Conservation (phyloP, 2,888 invertebrate species). For the Mythimna impura region DNA sequence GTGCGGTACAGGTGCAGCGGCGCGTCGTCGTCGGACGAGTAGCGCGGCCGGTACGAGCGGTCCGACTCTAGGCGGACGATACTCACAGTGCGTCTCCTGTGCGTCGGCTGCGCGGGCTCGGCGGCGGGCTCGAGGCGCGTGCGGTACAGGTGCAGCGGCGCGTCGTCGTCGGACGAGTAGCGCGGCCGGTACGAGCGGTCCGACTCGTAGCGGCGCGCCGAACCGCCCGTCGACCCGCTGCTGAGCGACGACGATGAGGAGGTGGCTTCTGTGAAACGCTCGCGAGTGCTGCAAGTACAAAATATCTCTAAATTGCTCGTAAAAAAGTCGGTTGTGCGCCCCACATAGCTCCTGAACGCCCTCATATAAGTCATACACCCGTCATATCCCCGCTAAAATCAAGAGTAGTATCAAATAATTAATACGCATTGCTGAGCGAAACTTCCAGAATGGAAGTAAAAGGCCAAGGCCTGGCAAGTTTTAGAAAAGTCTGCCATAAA, state of each 20-base stretch:
- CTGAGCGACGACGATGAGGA: constrained; percentile 62
- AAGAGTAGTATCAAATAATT: too few species aligned
- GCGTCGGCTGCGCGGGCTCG: neutral
- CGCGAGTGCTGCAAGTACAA: constrained; percentile 69
- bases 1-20: constrained; percentile 80
- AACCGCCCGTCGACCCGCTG: constrained; percentile 63
- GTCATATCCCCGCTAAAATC: too few species aligned
- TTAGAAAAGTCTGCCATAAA: too few species aligned
- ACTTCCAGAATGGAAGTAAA: too few species aligned
- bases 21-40: constrained; percentile 83
- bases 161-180: constrained; percentile 83
- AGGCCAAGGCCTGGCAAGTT: too few species aligned
- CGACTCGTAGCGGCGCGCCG: constrained; percentile 80
- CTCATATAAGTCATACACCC: too few species aligned
- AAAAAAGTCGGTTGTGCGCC: neutral
- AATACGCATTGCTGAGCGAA: too few species aligned
- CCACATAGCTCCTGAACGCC: neutral
- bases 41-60: constrained; percentile 84
- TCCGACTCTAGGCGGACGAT: constrained; percentile 83
- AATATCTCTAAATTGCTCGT: neutral
- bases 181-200: constrained; percentile 85
- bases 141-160: constrained; percentile 81
- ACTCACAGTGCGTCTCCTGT: neutral
- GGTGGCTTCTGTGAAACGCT: constrained; percentile 73
- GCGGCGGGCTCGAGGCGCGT: constrained; percentile 13